phyloP scores from a whole-genome alignment of 2,888 invertebrate genomes.

The Anaspis maculata region DNA sequence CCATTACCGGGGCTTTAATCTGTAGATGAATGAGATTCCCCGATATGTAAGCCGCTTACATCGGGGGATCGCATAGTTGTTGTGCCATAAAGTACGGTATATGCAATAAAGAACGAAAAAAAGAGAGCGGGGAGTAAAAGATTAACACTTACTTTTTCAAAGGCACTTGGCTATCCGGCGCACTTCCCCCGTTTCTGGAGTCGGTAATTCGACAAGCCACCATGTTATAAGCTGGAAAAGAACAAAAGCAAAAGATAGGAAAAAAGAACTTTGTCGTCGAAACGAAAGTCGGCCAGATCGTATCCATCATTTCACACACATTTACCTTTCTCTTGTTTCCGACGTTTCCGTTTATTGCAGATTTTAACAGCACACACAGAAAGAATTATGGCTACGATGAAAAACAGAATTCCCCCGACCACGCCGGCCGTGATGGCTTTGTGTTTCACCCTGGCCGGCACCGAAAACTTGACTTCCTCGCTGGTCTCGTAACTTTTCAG shows the following conservation, averaged over 20 bases:
- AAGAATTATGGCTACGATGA: constrained; percentile 94
- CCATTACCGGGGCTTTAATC: too few relatives aligned
- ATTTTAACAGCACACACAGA: constrained; percentile 97
- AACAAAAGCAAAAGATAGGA: too few relatives aligned
- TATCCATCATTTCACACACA: constrained; percentile 1
- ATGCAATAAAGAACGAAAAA: too few relatives aligned
- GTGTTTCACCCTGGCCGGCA: constrained; percentile 86
- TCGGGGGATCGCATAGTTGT: too few relatives aligned
- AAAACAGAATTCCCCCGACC: constrained; percentile 93
- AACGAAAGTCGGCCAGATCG: too few relatives aligned
- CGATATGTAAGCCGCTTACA: too few relatives aligned
- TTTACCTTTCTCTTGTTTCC: constrained; percentile 95
- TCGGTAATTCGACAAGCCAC: constrained; percentile 95
- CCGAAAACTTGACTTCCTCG: constrained; percentile 80
- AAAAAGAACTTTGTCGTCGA: neutral
- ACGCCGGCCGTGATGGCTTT: constrained; percentile 95
- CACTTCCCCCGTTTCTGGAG: constrained; percentile 75
- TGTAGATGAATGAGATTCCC: too few relatives aligned
- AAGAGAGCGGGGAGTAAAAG: too few relatives aligned
- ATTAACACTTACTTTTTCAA: constrained; percentile 86
- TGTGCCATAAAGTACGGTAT: too few relatives aligned
- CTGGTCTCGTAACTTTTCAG: constrained; percentile 80
- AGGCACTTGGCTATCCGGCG: constrained; percentile 92
- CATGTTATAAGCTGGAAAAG: constrained; percentile 91
- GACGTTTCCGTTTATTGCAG: constrained; percentile 92